Percentiles rank a stretch among this genome's conserved stretches.
phyloP scores from a whole-genome alignment of 2,113 vertebrate genomes.

The Saguinus midas region DNA sequence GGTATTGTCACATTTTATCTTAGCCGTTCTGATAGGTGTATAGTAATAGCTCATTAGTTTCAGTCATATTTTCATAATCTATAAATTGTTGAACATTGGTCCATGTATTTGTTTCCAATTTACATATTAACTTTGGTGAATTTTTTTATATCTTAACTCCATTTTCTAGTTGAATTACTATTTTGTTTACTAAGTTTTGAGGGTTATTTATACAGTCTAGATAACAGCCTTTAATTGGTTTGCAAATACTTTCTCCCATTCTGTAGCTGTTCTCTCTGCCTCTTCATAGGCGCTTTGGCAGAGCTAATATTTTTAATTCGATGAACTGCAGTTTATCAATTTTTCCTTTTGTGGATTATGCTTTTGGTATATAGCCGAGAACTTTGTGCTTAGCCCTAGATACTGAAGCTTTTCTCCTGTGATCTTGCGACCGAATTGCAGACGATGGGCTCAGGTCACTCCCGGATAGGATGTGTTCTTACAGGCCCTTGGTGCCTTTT shows the following conservation, averaged over 20 bases:
- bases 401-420: not conserved
- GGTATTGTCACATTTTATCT: not conserved
- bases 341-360: not conserved
- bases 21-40: not conserved
- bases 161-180: not conserved
- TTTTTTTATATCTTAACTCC: not conserved
- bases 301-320: not conserved
- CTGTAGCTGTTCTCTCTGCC: not conserved
- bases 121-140: not conserved
- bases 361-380: not conserved
- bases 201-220: not conserved
- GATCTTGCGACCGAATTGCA: too few species aligned
- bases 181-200: not conserved
- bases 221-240: not conserved
- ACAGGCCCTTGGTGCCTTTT: too few species aligned
- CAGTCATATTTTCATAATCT: not conserved
- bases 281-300: not conserved
- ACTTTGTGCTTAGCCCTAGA: not conserved
- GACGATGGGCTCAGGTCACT: too few species aligned
- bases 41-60: not conserved
- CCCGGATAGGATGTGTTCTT: too few species aligned
- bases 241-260: not conserved
- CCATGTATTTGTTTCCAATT: not conserved
- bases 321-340: not conserved
- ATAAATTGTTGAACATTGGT: not conserved